A percentile compares a stretch with the other conserved stretches of the same genome.
These are phyloP conservation scores for Anastrepha ludens DNA, from an alignment of 1,140 invertebrate species.

Conservation along the genomic window DNA sequence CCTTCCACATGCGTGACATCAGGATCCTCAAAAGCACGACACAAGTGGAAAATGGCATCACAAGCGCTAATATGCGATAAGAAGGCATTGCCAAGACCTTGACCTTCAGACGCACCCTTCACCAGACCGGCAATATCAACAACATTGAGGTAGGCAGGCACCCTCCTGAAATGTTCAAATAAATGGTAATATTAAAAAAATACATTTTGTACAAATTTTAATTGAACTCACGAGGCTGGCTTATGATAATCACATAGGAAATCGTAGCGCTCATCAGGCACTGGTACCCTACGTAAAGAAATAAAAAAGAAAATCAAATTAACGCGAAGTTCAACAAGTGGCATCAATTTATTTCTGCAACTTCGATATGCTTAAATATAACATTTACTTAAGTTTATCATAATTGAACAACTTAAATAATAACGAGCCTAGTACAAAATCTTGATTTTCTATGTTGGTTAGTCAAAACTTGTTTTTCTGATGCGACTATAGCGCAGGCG, in stretches of 20 bases:
- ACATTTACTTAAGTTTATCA: background rate
- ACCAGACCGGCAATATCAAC: slow-evolving; percentile 99
- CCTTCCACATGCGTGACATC: slow-evolving; percentile 99
- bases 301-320: slow-evolving; percentile 56
- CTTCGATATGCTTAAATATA: background rate
- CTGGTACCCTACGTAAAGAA: slow-evolving; percentile 94
- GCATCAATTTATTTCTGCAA: background rate
- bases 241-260: slow-evolving; percentile 96
- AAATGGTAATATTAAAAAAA: background rate
- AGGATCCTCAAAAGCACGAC: slow-evolving; percentile 97
- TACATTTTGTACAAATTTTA: background rate
- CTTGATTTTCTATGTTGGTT: background rate
- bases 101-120: slow-evolving; percentile 97
- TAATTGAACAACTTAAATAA: slow-evolving; percentile 17
- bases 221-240: slow-evolving; percentile 87
- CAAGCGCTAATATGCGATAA: slow-evolving; percentile 98
- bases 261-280: slow-evolving; percentile 96
- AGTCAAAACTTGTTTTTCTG: slow-evolving; percentile 7
- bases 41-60: slow-evolving; percentile 98
- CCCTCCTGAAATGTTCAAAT: slow-evolving; percentile 88
- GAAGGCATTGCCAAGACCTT: slow-evolving; percentile 99
- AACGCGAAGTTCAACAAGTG: slow-evolving; percentile 54
- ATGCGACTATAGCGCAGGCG: background rate
- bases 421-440: slow-evolving; percentile 26
- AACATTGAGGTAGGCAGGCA: slow-evolving; percentile 97